A percentile compares a stretch with the other conserved stretches of the same genome.
Conservation (phyloP, 37 sponge, comb jelly and placozoan species). For the Beroe forskalii region DNA sequence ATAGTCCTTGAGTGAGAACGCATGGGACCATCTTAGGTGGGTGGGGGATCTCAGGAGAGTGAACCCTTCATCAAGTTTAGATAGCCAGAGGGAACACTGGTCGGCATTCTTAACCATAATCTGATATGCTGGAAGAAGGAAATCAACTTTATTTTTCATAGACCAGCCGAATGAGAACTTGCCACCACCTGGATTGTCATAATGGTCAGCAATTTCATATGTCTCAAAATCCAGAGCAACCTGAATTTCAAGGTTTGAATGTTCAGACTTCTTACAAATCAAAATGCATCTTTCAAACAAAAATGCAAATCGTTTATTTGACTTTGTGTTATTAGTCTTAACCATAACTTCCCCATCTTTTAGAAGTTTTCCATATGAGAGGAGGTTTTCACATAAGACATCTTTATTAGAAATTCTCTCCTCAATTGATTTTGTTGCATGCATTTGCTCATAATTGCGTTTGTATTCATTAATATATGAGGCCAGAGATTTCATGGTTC, state of each 20-base stretch:
- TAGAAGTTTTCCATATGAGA: conserved; percentile 9
- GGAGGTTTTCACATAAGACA: background rate
- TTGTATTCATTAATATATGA: conserved; percentile 48
- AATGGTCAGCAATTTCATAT: conserved; percentile 16
- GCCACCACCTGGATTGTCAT: conserved; percentile 4
- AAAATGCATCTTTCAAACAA: conserved; percentile 46
- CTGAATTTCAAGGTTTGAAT: conserved; percentile 1
- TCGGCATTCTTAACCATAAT: conserved; percentile 22
- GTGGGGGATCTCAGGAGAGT: background rate
- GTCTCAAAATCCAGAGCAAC: conserved; percentile 46
- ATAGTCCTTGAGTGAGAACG: background rate
- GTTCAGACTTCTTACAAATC: conserved; percentile 27
- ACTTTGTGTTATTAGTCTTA: background rate
- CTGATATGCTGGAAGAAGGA: background rate
- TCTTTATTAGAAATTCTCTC: conserved; percentile 25
- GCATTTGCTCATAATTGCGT: conserved; percentile 8
- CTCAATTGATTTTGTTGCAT: conserved; percentile 42
- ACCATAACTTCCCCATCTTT: conserved; percentile 52
- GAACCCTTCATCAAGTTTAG: conserved; percentile 2
- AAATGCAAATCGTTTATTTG: conserved; percentile 43
- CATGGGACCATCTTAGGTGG: background rate
- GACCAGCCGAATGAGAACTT: conserved; percentile 50
- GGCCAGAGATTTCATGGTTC: conserved; percentile 22
- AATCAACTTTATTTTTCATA: conserved; percentile 19
- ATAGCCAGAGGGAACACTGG: conserved; percentile 18